Evolutionary conservation across 2,113 vertebrate species (phyloP).

Genomic region (Xiphophorus couchianus): DNA sequence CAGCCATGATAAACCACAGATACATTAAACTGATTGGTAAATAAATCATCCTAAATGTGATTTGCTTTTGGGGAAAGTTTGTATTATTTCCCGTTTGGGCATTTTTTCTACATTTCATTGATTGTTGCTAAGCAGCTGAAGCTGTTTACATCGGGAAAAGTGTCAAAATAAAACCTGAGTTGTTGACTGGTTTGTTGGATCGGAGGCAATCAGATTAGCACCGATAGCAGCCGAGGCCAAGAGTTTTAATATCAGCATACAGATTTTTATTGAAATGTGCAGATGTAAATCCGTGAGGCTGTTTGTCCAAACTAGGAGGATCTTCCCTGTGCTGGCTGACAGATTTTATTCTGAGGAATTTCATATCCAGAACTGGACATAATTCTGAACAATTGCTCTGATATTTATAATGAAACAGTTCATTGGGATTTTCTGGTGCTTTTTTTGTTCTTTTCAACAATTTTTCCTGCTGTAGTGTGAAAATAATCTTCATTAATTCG

Average conservation of each 20-base stretch:
- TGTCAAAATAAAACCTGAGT: constrained; percentile 25
- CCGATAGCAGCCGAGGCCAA: constrained; percentile 39
- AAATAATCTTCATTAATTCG: not conserved
- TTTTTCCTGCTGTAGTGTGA: not conserved
- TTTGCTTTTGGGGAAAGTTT: constrained; percentile 22
- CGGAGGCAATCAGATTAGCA: constrained; percentile 55
- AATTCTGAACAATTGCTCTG: not conserved
- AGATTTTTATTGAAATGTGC: constrained; percentile 68
- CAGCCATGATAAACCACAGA: constrained; percentile 13
- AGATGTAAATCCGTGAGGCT: constrained; percentile 59
- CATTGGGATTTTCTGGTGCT: no score
- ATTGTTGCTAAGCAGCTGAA: constrained; percentile 44
- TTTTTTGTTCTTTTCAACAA: not conserved
- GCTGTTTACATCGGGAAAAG: not conserved
- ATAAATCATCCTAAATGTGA: constrained; percentile 33
- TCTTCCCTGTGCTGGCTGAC: constrained; percentile 29
- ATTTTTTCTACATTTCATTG: constrained; percentile 5
- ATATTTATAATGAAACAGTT: not conserved
- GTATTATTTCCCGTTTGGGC: constrained; percentile 5
- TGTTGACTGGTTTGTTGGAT: constrained; percentile 48
- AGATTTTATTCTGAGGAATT: constrained; percentile 25
- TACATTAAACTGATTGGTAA: constrained; percentile 17
- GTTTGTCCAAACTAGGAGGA: constrained; percentile 35
- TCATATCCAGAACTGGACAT: not conserved
- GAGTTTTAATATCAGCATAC: constrained; percentile 67